Evolutionary conservation across 2,113 vertebrate genomes (phyloP).

Genomic region (Piprites chloris): DNA sequence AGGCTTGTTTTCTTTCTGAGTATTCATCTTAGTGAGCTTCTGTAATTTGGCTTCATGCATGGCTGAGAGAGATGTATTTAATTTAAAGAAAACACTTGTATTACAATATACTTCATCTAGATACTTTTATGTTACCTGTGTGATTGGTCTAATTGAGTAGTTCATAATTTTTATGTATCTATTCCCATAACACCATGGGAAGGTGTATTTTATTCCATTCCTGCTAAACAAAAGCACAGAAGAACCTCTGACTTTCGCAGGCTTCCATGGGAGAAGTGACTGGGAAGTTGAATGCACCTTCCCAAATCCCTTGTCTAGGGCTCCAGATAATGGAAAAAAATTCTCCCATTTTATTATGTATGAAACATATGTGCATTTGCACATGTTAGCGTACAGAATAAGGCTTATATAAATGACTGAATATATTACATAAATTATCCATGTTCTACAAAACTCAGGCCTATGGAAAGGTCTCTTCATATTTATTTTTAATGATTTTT

Average conservation of each 20-base stretch:
- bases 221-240: not conserved
- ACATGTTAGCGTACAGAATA: not conserved
- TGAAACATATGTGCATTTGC: not conserved
- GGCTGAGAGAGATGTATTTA: not conserved
- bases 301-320: not conserved
- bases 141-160: not conserved
- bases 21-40: not conserved
- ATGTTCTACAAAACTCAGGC: not conserved
- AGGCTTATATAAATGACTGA: not conserved
- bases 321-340: not conserved
- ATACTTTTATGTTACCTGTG: not conserved
- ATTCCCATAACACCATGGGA: not conserved
- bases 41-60: not conserved
- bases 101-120: not conserved
- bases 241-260: not conserved
- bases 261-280: not conserved
- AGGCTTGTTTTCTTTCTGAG: not conserved
- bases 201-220: not conserved
- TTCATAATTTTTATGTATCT: not conserved
- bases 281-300: not conserved
- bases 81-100: not conserved
- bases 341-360: not conserved
- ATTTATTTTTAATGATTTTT: not conserved
- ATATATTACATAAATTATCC: not conserved
- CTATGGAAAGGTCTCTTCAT: not conserved